Evolutionary conservation across 2,113 vertebrate species (phyloP), one percentile per base, ranked within the genome.

Genomic region (Cavia porcellus): DNA sequence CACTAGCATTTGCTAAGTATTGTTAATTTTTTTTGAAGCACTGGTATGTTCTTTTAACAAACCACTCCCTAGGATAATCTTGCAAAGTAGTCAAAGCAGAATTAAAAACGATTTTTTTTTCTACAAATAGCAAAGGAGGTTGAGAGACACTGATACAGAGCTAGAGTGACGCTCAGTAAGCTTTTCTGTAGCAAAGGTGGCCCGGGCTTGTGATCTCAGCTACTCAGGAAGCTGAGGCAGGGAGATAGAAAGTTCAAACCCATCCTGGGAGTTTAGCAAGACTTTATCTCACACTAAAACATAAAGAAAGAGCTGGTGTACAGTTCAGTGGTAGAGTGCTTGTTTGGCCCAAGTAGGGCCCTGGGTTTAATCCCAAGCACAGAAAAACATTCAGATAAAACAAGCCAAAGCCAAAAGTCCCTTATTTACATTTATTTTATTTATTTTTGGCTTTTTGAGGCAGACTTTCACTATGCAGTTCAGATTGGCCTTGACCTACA

Each of bases 11-110:
- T 83, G 12, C 25, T 90, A 87, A 90, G 28, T 83, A 7, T 15
- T 87, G 50, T 89, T 13, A 79, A 45, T n/a, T 4, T 22, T 89
- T 96, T 87, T 7, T 66, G n/a, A 96, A 80, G 20, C 24, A 90
- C 10, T 35, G 84, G 85, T 85, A 28, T 47, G 1, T 14, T 92
- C 30, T 57, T 89, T 80, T 47, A 86, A 52, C 66, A 79, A 84
- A 28, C 55, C 38, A 13, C 89, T 86, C 22, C 14, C 32, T 15
- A 80, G 30, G 10, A 83, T 35, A 82, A 68, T 50, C 32, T 86
- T 79, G 30, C 75, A 86, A 87, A 55, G 7, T 47, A 52, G 14
- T 89, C 70, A 96, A 47, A 74, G 62, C 24, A 38, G 38, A 38
- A 38, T 38, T 38, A 38, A 38, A 38, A 38, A 38, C 2, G 38